Evolutionary conservation across 2,888 invertebrate genomes (phyloP).

Genomic region (Stenolophus ochropezus): DNA sequence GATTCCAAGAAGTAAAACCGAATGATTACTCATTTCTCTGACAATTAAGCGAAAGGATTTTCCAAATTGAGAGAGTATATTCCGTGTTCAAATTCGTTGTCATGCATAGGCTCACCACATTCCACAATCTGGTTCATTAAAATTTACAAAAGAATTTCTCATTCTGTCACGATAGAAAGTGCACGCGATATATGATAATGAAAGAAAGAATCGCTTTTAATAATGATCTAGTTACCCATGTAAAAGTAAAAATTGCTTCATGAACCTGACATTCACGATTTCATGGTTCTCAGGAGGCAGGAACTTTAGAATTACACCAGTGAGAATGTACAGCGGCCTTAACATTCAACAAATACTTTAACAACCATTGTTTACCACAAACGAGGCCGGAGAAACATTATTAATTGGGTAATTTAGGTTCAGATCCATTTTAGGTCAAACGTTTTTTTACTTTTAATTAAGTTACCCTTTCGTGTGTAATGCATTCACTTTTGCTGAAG

Average conservation of each 20-base stretch:
- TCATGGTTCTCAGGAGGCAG: neutral
- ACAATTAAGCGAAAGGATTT: constrained; percentile 34
- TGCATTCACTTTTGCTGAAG: no score
- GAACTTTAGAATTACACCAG: neutral
- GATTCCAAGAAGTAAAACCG: neutral
- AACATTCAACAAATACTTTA: neutral
- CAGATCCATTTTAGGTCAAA: no score
- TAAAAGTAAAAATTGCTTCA: constrained; percentile 37
- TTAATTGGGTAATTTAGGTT: no score
- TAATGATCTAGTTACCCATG: constrained; percentile 21
- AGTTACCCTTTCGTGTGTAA: no score
- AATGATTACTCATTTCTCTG: constrained; percentile 10
- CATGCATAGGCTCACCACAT: constrained; percentile 18
- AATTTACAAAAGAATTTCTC: constrained; percentile 50
- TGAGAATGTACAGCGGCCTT: neutral
- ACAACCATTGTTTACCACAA: neutral
- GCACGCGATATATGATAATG: constrained; percentile 33
- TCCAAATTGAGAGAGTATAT: constrained; percentile 21
- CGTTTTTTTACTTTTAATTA: no score
- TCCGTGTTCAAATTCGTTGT: constrained; percentile 11
- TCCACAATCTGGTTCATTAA: constrained; percentile 37
- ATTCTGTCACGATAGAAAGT: constrained; percentile 38
- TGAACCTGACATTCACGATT: constrained; percentile 38
- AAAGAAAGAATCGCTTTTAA: constrained; percentile 19
- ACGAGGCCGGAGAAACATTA: neutral